Conservation (phyloP, 92 coral and sea anemone genomes). For the Phenganax subtilis region DNA sequence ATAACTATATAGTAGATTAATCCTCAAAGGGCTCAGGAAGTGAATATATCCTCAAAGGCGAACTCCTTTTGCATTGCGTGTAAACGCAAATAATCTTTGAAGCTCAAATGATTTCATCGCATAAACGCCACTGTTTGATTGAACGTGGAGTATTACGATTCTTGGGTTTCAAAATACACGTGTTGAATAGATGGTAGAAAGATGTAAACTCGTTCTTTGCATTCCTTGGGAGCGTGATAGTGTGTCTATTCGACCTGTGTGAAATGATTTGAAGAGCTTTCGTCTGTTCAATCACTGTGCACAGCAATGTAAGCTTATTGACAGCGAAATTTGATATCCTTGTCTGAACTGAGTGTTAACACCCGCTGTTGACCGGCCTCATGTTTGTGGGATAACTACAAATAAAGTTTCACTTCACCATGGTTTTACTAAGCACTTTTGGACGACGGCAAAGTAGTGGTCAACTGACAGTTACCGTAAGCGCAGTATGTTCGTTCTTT, state of each 20-base stretch:
- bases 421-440: too few relatives aligned
- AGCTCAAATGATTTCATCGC: background rate
- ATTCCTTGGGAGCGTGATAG: background rate
- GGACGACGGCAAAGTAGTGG: too few relatives aligned
- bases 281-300: constrained; percentile 9
- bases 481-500: too few relatives aligned
- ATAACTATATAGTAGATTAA: too few relatives aligned
- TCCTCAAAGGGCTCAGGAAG: background rate
- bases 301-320: constrained; percentile 1
- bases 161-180: background rate
- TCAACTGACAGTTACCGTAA: too few relatives aligned
- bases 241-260: background rate
- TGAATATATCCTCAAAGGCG: background rate
- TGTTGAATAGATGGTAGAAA: background rate
- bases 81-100: background rate
- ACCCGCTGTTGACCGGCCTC: constrained; percentile 8
- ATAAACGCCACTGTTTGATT: background rate
- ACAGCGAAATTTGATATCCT: constrained; percentile 11
- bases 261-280: constrained; percentile 17
- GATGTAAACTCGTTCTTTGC: background rate
- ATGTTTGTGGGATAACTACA: too few relatives aligned
- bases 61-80: background rate
- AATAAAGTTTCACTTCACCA: too few relatives aligned
- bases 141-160: background rate
- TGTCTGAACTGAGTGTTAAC: background rate